Evolutionary conservation across 2,113 vertebrate species (phyloP).

Genomic region (Elephas maximus): DNA sequence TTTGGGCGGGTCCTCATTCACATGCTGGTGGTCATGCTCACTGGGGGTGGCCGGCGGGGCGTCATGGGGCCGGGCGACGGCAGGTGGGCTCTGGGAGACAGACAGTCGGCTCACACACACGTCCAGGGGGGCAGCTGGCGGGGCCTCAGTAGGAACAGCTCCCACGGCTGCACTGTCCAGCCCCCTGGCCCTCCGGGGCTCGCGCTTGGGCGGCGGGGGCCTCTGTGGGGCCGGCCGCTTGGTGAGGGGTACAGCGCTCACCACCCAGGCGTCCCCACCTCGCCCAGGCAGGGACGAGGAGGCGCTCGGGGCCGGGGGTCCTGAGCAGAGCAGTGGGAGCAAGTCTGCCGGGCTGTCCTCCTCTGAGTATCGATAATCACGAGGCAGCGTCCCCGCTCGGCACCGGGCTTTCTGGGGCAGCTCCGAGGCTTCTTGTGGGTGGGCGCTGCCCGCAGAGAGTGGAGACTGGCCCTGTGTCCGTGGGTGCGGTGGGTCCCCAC

Average conservation of each 20-base stretch:
- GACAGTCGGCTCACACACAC: conserved; percentile 51
- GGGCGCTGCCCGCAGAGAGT: neutral
- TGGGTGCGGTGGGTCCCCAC: conserved; percentile 35
- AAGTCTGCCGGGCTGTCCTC: conserved; percentile 58
- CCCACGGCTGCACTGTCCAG: conserved; percentile 76
- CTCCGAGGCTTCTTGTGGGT: conserved; percentile 79
- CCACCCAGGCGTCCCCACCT: conserved; percentile 74
- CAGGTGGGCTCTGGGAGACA: conserved; percentile 67
- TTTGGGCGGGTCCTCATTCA: conserved; percentile 62
- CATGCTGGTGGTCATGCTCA: neutral
- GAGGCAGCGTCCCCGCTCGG: conserved; percentile 86
- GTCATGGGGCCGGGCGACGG: neutral
- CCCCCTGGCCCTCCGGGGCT: conserved; percentile 74
- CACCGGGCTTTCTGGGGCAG: conserved; percentile 81
- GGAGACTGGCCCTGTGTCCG: neutral
- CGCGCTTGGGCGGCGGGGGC: conserved; percentile 86
- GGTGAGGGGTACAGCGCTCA: neutral
- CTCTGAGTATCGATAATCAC: conserved; percentile 86
- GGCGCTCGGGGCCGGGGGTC: conserved; percentile 62
- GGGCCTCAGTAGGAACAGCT: conserved; percentile 81
- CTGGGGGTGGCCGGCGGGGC: neutral
- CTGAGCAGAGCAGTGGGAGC: conserved; percentile 69
- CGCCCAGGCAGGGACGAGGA: neutral
- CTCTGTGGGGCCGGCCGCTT: conserved; percentile 89
- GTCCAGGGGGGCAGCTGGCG: conserved; percentile 48